Percentiles rank a stretch among this genome's conserved stretches.
These are phyloP conservation scores for Beroe forskalii DNA, from an alignment of 37 sponge, comb jelly and placozoan genomes.

Conservation along the genomic window DNA sequence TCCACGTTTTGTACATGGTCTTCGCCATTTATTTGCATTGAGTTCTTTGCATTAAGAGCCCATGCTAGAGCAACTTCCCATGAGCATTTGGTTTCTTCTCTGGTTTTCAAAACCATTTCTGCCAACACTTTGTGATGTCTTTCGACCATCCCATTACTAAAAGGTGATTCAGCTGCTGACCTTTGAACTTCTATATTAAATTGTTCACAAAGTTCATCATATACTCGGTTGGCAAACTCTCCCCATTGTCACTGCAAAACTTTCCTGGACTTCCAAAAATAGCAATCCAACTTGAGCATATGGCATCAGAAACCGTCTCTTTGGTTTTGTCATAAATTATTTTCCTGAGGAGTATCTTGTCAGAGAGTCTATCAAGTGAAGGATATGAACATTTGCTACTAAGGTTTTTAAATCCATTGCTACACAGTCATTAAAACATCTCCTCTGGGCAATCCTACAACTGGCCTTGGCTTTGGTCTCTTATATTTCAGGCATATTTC, in stretches of 20 bases:
- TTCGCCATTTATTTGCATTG: neutral
- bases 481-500: neutral
- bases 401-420: neutral
- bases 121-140: neutral
- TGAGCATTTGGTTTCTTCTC: constrained; percentile 1
- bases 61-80: constrained; percentile 5
- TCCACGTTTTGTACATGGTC: neutral
- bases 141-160: constrained; percentile 37
- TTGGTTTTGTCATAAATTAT: neutral
- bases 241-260: neutral
- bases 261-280: neutral
- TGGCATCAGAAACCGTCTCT: neutral
- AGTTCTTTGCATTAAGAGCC: constrained; percentile 35
- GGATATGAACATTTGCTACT: neutral
- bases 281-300: neutral
- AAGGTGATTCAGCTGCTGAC: neutral
- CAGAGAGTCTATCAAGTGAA: neutral
- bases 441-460: neutral
- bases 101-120: constrained; percentile 27
- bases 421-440: neutral
- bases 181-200: constrained; percentile 17
- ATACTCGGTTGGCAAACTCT: neutral
- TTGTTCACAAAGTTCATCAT: constrained; percentile 10
- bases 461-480: neutral
- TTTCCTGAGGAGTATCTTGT: neutral